These are phyloP conservation scores for Semotilus atromaculatus DNA, from an alignment of 2,797 vertebrate genomes.

Conservation along the genomic window DNA sequence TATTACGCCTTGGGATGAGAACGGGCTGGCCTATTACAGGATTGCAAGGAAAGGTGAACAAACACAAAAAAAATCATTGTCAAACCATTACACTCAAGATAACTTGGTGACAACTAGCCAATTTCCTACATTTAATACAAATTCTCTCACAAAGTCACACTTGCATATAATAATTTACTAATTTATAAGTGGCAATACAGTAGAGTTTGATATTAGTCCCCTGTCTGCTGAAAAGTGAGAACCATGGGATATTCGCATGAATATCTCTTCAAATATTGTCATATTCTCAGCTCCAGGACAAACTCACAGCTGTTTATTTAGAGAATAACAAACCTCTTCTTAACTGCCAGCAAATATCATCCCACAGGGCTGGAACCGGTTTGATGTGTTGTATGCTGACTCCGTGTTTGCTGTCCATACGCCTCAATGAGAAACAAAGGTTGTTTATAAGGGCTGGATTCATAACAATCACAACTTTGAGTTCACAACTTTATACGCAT, in stretches of 20 bases:
- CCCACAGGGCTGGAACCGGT: slow-evolving; percentile 22
- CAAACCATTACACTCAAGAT: background rate
- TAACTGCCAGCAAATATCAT: slow-evolving; percentile 25
- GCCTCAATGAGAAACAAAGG: slow-evolving; percentile 33
- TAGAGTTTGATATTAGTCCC: background rate
- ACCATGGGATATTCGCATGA: background rate
- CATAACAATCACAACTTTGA: background rate
- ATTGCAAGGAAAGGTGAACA: background rate
- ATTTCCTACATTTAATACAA: background rate
- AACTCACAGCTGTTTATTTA: slow-evolving; percentile 23
- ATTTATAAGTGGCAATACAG: background rate
- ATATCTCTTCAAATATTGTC: slow-evolving; percentile 6
- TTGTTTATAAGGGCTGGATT: background rate
- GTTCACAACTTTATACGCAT: background rate
- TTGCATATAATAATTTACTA: background rate
- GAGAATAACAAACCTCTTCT: slow-evolving; percentile 1
- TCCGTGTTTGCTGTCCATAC: slow-evolving; percentile 31
- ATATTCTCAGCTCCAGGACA: background rate
- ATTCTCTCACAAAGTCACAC: background rate
- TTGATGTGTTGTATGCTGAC: slow-evolving; percentile 4
- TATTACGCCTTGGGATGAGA: too few species aligned
- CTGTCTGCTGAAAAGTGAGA: background rate
- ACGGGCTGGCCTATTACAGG: background rate
- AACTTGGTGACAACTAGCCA: background rate
- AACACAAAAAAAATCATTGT: background rate